Percentiles rank a stretch among this genome's conserved stretches.
Conservation (phyloP, 2,113 vertebrate genomes). For the Hoplias malabaricus region DNA sequence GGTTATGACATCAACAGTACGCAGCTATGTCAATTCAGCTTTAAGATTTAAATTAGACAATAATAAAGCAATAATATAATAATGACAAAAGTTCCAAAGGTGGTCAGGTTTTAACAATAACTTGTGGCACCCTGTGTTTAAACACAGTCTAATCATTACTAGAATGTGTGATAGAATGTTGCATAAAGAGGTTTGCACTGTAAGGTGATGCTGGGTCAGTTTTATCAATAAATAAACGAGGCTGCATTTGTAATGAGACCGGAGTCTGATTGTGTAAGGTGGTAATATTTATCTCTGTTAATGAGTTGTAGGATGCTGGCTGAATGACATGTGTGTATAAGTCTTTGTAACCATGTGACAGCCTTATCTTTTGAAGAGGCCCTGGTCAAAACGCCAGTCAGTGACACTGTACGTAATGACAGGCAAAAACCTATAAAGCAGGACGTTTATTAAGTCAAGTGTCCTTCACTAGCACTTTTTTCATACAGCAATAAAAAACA, state of each 20-base stretch:
- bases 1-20: background rate
- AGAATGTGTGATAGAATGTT: background rate
- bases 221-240: background rate
- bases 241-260: background rate
- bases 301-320: conserved; percentile 5
- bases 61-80: no score
- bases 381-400: conserved; percentile 60
- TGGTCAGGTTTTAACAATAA: background rate
- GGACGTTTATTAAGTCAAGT: conserved; percentile 68
- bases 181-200: background rate
- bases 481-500: conserved; percentile 66
- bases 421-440: conserved; percentile 68
- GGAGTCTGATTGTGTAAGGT: background rate
- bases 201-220: background rate
- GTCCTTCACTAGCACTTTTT: conserved; percentile 65
- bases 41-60: no score
- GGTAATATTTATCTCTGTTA: conserved; percentile 18
- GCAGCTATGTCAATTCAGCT: no score
- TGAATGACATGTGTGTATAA: background rate
- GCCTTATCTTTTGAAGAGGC: conserved; percentile 25
- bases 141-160: background rate
- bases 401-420: conserved; percentile 49
- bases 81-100: background rate
- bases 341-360: conserved; percentile 14
- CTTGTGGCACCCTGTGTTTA: background rate